phyloP scores from a whole-genome alignment of 2,888 invertebrate genomes.

The Harpalus rufipes region DNA sequence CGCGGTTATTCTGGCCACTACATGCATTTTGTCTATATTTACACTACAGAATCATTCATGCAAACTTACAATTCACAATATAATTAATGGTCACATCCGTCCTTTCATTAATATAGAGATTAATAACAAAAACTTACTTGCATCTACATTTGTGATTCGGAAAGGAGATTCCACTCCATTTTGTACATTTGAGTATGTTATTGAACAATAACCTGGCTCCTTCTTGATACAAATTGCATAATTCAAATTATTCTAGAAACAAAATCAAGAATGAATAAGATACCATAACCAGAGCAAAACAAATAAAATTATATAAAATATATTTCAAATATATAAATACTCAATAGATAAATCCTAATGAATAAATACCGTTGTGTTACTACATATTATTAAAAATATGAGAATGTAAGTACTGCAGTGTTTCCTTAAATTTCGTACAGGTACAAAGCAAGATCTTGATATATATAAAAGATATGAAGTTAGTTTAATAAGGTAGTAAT shows the following conservation, averaged over 20 bases:
- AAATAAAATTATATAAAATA: not conserved
- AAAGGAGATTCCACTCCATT: slow-evolving; percentile 80
- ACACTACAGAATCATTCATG: not conserved
- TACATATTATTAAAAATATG: no score
- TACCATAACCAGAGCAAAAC: not conserved
- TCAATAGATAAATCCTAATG: no score
- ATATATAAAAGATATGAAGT: no score
- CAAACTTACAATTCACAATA: not conserved
- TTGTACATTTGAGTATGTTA: slow-evolving; percentile 81
- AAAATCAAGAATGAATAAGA: slow-evolving; percentile 36
- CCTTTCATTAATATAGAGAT: no score
- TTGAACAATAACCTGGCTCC: slow-evolving; percentile 81
- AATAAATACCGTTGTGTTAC: no score
- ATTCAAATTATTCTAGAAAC: slow-evolving; percentile 86
- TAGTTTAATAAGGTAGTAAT: no score
- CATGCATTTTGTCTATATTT: slow-evolving; percentile 16
- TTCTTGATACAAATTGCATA: slow-evolving; percentile 87
- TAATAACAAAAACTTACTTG: slow-evolving; percentile 77
- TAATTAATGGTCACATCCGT: no score
- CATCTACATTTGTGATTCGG: slow-evolving; percentile 84
- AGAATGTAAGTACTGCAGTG: no score
- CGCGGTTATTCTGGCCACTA: not conserved
- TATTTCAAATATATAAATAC: no score
- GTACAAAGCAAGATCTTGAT: no score
- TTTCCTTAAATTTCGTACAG: no score